Evolutionary conservation across 2,113 vertebrate genomes (phyloP), one percentile per base, ranked within the genome.

Genomic region (Illadopsis cleaveri): DNA sequence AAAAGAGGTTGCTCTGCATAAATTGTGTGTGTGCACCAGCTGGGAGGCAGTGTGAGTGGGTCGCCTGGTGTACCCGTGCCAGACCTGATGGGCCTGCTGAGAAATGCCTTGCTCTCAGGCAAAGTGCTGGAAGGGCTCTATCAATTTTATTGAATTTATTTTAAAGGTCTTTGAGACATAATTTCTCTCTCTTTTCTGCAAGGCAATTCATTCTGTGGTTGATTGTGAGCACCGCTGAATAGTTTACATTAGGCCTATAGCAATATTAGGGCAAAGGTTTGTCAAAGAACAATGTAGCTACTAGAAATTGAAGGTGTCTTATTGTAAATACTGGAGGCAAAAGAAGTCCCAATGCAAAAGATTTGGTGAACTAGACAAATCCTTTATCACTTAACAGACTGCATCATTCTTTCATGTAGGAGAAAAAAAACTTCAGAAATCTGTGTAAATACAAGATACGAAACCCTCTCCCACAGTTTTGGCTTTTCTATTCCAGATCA

Each of bases 141-240:
- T 73, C 91, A 81, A 33, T 92, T 73, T 81, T 50, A 86, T 44
- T 82, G 85, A 93, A 92, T 76, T 93, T 87, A 82, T 90, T 96
- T 90, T 83, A 94, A 77, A 92, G 75, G 76, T 73, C 75, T 93
- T 77, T 6, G 11, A 88, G 75, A 73, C 35, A 73, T 72, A 80
- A 92, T 92, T 94, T 93, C 72, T 89, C 76, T 71, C 50, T 92
- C 76, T 89, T 72, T 82, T 76, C 86, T 94, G 83, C 64, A 75
- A 86, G 86, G 60, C 95, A 94, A 81, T 97, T 95, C 60, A n/a
- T 89, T 83, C 91, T 71, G 35, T 1, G 1, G 68, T 75, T 93
- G 91, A 95, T 95, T 92, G 95, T 96, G 76, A 82, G 64, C 93
- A 89, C 31, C 64, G 91, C 64, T 90, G 93, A 96, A 89, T 91